A percentile compares a stretch with the other conserved stretches of the same genome.
Evolutionary conservation across 2,888 invertebrate genomes (phyloP).

Genomic region (Autographa gamma): DNA sequence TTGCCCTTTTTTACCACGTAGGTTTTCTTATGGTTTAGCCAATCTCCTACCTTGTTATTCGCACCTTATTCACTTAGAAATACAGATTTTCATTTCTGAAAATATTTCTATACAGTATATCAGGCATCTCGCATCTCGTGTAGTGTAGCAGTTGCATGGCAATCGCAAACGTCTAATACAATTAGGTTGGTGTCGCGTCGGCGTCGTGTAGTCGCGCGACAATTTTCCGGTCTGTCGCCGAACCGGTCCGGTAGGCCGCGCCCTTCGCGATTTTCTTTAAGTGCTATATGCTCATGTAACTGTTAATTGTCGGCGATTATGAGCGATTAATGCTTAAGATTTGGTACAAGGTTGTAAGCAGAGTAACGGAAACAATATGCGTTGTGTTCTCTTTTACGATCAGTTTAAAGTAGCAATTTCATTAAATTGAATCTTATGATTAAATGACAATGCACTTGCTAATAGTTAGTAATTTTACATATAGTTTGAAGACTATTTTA

Average conservation of each 20-base stretch:
- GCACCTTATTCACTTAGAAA: too few relatives aligned
- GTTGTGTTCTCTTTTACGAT: too few relatives aligned
- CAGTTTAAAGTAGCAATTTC: background rate
- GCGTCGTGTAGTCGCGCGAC: conserved; percentile 56
- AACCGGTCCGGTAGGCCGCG: conserved; percentile 56
- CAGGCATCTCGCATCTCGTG: conserved; percentile 29
- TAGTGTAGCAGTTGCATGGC: conserved; percentile 37
- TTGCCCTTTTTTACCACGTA: too few relatives aligned
- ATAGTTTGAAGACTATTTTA: too few relatives aligned
- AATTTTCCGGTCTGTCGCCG: conserved; percentile 67
- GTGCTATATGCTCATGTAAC: conserved; percentile 36
- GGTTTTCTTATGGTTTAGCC: too few relatives aligned
- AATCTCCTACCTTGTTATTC: too few relatives aligned
- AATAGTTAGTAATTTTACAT: too few relatives aligned
- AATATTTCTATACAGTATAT: too few relatives aligned
- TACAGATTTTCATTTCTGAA: too few relatives aligned
- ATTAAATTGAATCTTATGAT: too few relatives aligned
- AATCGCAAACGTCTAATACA: conserved; percentile 48
- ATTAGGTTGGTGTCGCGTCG: conserved; percentile 38
- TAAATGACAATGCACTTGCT: too few relatives aligned
- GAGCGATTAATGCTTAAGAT: background rate
- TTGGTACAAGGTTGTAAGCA: background rate
- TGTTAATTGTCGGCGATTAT: conserved; percentile 11
- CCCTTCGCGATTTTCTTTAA: conserved; percentile 44
- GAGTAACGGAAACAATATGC: background rate